A percentile compares a stretch with the other conserved stretches of the same genome.
Conservation (phyloP, 1,140 invertebrate genomes). For the Eurosta solidaginis region DNA sequence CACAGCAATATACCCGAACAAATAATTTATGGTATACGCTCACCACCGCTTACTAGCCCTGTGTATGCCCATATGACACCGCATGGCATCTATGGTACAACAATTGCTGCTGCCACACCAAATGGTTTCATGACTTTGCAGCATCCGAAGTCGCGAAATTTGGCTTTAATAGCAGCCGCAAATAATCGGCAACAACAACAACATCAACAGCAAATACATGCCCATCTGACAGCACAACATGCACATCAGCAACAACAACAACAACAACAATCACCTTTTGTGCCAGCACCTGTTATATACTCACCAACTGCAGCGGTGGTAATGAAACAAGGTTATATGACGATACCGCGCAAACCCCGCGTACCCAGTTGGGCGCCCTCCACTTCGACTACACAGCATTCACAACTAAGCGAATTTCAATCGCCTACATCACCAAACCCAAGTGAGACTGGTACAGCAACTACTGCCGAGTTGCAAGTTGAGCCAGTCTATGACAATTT, state of each 20-base stretch:
- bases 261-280: constrained; percentile 66
- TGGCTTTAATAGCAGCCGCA: constrained; percentile 58
- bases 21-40: constrained; percentile 54
- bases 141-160: constrained; percentile 55
- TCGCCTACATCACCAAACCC: constrained; percentile 62
- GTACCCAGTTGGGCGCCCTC: constrained; percentile 81
- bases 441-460: constrained; percentile 62
- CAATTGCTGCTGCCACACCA: constrained; percentile 45
- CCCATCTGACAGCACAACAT: constrained; percentile 57
- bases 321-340: constrained; percentile 79
- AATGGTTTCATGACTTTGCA: constrained; percentile 58
- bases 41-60: constrained; percentile 55
- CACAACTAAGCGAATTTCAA: constrained; percentile 54
- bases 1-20: constrained; percentile 76
- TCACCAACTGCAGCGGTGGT: constrained; percentile 63
- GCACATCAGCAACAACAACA: too few species aligned
- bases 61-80: constrained; percentile 58
- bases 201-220: constrained; percentile 40
- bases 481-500: constrained; percentile 86
- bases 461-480: constrained; percentile 61
- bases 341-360: constrained; percentile 79
- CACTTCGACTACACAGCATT: constrained; percentile 44
- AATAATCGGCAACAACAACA: constrained; percentile 59
- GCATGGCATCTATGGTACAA: constrained; percentile 55
- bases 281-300: constrained; percentile 62